Base-by-base conservation (phyloP, 92 coral and sea anemone genomes). In the Siderastrea radians region DNA sequence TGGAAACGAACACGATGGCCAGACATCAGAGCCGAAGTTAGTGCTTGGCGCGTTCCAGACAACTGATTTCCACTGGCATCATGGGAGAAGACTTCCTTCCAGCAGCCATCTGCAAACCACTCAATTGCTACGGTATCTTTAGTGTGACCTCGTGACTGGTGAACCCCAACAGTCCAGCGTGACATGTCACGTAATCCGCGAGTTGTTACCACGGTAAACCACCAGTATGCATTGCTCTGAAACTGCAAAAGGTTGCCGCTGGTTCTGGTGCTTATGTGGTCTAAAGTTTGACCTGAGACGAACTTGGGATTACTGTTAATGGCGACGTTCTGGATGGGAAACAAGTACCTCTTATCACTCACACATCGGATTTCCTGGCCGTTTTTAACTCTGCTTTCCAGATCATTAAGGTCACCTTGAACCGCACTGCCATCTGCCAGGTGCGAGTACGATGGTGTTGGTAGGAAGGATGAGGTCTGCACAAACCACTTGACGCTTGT, bases 101-200 rank as follows among this genome's bases (percentile, higher is more conserved):
- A 95, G 80, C 98, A 95, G 6, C 82, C 77, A 57, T 95, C 98
- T 4, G 87, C 78, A 89, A 94, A 95, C 98, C 98, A 95, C 72
- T 95, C 96, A 8, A 88, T 82, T 46, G 93, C 85, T 52, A 95
- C 98, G 11, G 49, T 90, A 72, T 91, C 98, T 54, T 76, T 70
- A 8, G 90, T 86, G 93, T 95, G 96, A 67, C 98, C 96, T 58
- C 98, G 91, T 46, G 94, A 89, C 66, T 48, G 66, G 78, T 94
- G 98, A 61, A 69, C 52, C 50, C 96, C 98, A 7, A 89, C 96
- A 43, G 87, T 88, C 98, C 98, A 95, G 66, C 98, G 96, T 90
- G 98, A 95, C 96, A 91, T 94, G 95, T 95, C 98, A 80, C 93
- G 96, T 78, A 67, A 84, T 84, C 98, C 96, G 16, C 70, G 80